These are phyloP conservation scores for Cygnus buccinator DNA, from an alignment of 2,113 vertebrate species.

Conservation along the genomic window DNA sequence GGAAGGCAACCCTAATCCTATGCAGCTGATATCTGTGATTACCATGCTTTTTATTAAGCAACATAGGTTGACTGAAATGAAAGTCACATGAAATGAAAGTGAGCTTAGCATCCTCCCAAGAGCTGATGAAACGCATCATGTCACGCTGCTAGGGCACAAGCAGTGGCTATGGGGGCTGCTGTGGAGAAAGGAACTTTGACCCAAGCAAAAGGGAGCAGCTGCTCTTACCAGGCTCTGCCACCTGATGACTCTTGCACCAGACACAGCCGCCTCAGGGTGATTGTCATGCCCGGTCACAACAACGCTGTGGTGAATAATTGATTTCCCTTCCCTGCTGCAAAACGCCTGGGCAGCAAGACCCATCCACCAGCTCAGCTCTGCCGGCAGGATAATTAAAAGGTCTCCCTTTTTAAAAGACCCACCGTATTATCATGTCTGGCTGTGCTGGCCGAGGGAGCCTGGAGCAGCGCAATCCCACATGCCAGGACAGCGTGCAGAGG, in stretches of 20 bases:
- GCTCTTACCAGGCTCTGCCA: background rate
- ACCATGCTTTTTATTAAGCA: background rate
- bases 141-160: background rate
- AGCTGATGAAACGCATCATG: background rate
- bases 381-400: background rate
- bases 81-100: background rate
- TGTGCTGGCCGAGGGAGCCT: background rate
- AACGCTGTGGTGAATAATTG: background rate
- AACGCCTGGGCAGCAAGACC: background rate
- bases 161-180: background rate
- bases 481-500: background rate
- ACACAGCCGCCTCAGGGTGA: background rate
- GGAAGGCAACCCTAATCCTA: slow-evolving; percentile 10
- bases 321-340: slow-evolving; percentile 9
- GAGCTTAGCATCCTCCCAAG: background rate
- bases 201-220: slow-evolving; percentile 29
- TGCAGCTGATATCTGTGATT: background rate
- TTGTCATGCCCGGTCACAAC: background rate
- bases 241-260: background rate
- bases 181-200: slow-evolving; percentile 22
- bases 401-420: background rate
- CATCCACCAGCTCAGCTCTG: background rate
- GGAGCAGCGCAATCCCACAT: accelerated
- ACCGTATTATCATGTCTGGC: background rate
- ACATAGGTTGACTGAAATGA: slow-evolving; percentile 7